Conservation (phyloP, 2,797 vertebrate genomes). For the Centropyge bicolor region DNA sequence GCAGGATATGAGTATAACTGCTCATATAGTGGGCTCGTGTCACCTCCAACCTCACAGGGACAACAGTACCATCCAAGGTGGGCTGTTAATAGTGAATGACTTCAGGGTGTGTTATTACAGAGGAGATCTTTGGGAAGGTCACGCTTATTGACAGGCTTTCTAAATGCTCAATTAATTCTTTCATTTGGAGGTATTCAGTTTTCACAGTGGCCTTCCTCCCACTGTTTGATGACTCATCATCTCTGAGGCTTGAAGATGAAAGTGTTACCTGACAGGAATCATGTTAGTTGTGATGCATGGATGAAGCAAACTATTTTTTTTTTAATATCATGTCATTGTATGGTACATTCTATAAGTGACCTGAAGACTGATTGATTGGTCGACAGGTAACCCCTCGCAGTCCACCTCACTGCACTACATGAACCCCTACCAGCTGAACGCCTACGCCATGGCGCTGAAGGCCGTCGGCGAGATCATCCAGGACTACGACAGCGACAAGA, state of each 20-base stretch:
- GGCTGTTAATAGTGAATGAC: not conserved
- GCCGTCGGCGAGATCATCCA: slow-evolving; percentile 97
- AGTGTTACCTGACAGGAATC: not conserved
- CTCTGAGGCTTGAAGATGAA: not conserved
- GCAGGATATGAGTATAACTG: not conserved
- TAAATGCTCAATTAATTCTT: slow-evolving; percentile 25
- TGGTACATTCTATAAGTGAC: not conserved
- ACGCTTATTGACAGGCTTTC: slow-evolving; percentile 18
- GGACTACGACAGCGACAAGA: slow-evolving; percentile 97
- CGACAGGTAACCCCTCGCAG: slow-evolving; percentile 92
- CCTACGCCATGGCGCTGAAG: slow-evolving; percentile 95
- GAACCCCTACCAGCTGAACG: slow-evolving; percentile 98
- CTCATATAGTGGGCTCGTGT: slow-evolving; percentile 10
- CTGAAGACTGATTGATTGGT: slow-evolving; percentile 19
- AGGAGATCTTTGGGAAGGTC: slow-evolving; percentile 26
- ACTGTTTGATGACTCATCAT: slow-evolving; percentile 31
- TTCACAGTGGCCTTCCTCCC: slow-evolving; percentile 1
- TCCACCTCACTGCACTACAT: slow-evolving; percentile 97
- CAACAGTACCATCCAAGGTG: slow-evolving; percentile 12
- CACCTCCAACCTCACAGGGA: slow-evolving; percentile 8
- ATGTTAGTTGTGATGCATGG: not conserved
- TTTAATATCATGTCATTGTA: not conserved
- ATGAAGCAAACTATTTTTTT: not conserved
- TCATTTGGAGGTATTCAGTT: slow-evolving; percentile 2
- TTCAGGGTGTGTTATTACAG: slow-evolving; percentile 6